Evolutionary conservation across 2,888 invertebrate genomes (phyloP).

Genomic region (Synanthedon vespiformis): DNA sequence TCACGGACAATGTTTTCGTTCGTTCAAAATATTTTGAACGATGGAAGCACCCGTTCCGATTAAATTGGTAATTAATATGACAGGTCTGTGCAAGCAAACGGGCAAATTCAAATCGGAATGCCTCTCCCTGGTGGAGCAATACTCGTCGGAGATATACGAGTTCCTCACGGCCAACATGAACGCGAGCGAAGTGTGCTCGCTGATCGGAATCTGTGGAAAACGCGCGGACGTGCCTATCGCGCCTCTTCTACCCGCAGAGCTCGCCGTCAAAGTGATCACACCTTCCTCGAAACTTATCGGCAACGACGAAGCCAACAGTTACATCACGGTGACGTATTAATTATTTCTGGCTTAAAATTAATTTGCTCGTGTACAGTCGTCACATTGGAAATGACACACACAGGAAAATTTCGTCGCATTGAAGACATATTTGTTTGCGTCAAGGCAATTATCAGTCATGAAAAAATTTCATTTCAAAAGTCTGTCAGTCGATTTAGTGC

Average conservation of each 20-base stretch:
- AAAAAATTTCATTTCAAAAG: too few relatives aligned
- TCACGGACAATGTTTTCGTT: too few relatives aligned
- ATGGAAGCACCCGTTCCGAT: too few relatives aligned
- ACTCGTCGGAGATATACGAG: conserved; percentile 80
- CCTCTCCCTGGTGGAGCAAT: conserved; percentile 80
- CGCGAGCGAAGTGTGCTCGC: conserved; percentile 75
- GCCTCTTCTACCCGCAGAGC: conserved; percentile 71
- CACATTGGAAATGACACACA: too few relatives aligned
- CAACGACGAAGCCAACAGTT: conserved; percentile 44
- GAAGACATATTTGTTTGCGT: too few relatives aligned
- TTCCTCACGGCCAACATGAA: conserved; percentile 77
- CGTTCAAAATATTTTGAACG: too few relatives aligned
- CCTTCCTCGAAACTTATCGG: conserved; percentile 33
- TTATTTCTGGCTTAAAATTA: not conserved
- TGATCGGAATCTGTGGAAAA: conserved; percentile 76
- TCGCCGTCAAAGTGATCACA: conserved; percentile 32
- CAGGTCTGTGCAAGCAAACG: conserved; percentile 84
- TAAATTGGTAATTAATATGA: not conserved
- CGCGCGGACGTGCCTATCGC: conserved; percentile 56
- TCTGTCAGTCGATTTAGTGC: too few relatives aligned
- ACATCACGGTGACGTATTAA: conserved; percentile 19
- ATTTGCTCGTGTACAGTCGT: too few relatives aligned
- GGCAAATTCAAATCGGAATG: conserved; percentile 81
- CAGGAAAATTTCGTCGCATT: too few relatives aligned
- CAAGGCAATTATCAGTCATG: too few relatives aligned